Conservation (phyloP, 1,140 invertebrate genomes). For the Argopecten irradians region DNA sequence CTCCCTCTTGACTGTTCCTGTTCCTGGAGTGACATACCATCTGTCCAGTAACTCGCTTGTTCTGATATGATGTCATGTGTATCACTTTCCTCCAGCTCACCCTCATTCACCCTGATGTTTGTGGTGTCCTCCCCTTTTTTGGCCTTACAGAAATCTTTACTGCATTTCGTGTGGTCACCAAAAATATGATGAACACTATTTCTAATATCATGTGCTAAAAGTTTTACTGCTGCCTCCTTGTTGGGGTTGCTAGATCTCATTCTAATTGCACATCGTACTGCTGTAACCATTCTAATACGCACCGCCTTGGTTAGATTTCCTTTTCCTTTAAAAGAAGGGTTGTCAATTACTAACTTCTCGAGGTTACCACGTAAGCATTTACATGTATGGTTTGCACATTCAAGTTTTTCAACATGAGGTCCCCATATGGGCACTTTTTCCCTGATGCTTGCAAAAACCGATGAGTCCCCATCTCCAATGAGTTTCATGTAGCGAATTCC, state of each 20-base stretch:
- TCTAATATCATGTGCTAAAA: not conserved
- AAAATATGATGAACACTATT: not conserved
- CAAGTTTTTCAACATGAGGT: constrained; percentile 71
- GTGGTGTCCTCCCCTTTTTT: no score
- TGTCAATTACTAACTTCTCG: constrained; percentile 45
- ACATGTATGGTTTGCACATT: constrained; percentile 65
- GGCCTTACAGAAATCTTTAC: constrained; percentile 1
- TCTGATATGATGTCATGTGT: no score
- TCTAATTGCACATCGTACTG: constrained; percentile 43
- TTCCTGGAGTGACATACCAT: not conserved
- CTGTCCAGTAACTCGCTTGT: not conserved
- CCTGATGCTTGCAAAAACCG: constrained; percentile 68
- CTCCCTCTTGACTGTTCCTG: no score
- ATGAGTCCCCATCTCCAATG: constrained; percentile 77
- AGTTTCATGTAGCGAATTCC: constrained; percentile 71
- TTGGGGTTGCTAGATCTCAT: constrained; percentile 35
- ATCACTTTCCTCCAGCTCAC: not conserved
- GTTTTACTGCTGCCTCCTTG: not conserved
- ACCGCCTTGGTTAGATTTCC: constrained; percentile 25
- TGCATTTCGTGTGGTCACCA: not conserved
- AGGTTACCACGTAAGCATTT: constrained; percentile 72
- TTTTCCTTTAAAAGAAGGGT: constrained; percentile 5
- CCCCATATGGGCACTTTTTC: constrained; percentile 63
- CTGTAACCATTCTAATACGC: constrained; percentile 35
- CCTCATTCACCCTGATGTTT: not conserved